Evolutionary conservation across 2,113 vertebrate genomes (phyloP), one percentile per base, ranked within the genome.

Genomic region (Menura novaehollandiae): DNA sequence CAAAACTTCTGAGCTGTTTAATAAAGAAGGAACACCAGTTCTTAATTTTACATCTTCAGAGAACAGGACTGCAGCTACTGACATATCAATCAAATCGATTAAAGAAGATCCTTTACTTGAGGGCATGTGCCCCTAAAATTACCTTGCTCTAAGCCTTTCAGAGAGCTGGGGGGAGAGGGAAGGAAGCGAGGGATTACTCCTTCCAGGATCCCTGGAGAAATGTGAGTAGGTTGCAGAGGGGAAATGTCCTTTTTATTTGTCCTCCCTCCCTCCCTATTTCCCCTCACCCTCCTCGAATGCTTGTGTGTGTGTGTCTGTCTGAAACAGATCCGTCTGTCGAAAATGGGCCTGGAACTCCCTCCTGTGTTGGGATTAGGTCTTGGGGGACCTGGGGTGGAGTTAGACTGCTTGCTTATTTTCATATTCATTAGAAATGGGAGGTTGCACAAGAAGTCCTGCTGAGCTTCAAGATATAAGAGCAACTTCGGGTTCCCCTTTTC

Each of bases 391-490:
- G 95, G 97, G 99, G 99, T 98, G 99, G 99, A 99, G 99, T 98
- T 98, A 97, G 76, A 2, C 95, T 27, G 59, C 91, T 95, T 83
- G 97, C 95, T 93, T 96, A 97, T 98, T 98, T 98, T 98, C 98
- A 98, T 98, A 98, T 98, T 98, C 98, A 98, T 97, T 98, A 98
- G 97, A 88, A 97, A 96, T 98, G 97, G 98, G 98, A 98, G 98
- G 98, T 97, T 98, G 97, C 98, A 96, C 93, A 88, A 96, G 97
- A 94, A 97, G 88, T 96, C 97, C 97, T 96, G 84, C 97, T 97
- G 97, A 97, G 98, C 98, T 98, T 98, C 96, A 97, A 97, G 97
- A 97, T 99, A 99, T 99, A 99, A 99, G 98, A 99, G 98, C 97
- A 93, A 97, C 97, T 97, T 98, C 97, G 93, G 95, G 94, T 96